Percentiles rank a stretch among this genome's conserved stretches.
These are phyloP conservation scores for Hemaris fuciformis DNA, from an alignment of 2,888 invertebrate species.

Conservation along the genomic window DNA sequence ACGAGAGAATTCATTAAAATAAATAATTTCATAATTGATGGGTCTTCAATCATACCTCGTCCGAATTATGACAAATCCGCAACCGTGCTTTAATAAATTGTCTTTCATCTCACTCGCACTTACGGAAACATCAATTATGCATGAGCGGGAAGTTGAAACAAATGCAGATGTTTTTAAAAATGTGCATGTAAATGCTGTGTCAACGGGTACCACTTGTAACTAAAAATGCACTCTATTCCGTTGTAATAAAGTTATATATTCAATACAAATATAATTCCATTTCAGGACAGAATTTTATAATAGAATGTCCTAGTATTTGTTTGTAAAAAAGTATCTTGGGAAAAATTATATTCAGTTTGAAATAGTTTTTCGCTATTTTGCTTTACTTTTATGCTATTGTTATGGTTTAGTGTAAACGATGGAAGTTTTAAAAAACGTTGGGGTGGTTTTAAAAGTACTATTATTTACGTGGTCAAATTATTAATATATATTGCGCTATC, in stretches of 20 bases:
- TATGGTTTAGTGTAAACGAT: too few species aligned
- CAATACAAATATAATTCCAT: neutral
- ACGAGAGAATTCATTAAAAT: neutral
- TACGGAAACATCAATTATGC: conserved; percentile 2
- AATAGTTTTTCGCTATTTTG: neutral
- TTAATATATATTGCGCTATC: too few species aligned
- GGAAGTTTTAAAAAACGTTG: too few species aligned
- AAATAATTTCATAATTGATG: neutral
- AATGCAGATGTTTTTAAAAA: conserved; percentile 9
- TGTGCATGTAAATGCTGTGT: conserved; percentile 4
- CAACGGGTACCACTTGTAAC: neutral
- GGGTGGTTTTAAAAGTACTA: too few species aligned
- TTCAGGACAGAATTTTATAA: neutral
- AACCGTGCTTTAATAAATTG: neutral
- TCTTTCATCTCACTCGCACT: neutral
- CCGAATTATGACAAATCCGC: neutral
- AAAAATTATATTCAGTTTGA: neutral
- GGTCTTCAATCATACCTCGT: neutral
- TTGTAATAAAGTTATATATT: neutral
- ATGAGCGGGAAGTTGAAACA: conserved; percentile 6
- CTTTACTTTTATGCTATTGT: too few species aligned
- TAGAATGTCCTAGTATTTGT: neutral
- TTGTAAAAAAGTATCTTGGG: neutral
- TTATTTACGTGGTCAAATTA: too few species aligned
- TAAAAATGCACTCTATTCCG: neutral